These are phyloP conservation scores for Helicorthomorpha holstii DNA, from an alignment of 1,140 invertebrate species.

Conservation along the genomic window DNA sequence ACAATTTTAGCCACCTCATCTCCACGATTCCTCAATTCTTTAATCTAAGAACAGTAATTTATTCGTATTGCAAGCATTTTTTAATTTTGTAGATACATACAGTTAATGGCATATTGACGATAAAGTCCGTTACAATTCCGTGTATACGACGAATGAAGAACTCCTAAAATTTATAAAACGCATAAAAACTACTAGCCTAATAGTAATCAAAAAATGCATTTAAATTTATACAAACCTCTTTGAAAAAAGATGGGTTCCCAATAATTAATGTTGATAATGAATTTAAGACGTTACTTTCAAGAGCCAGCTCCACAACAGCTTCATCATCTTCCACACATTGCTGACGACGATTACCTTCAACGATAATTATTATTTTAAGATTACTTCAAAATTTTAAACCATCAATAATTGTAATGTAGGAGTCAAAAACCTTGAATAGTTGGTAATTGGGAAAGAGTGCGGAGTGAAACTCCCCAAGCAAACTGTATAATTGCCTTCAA, in stretches of 20 bases:
- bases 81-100: slow-evolving; percentile 16
- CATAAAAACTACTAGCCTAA: background rate
- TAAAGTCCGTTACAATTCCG: slow-evolving; percentile 75
- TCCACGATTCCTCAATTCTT: slow-evolving; percentile 60
- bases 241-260: slow-evolving; percentile 45
- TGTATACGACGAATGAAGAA: slow-evolving; percentile 74
- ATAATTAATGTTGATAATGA: slow-evolving; percentile 54
- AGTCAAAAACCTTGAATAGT: background rate
- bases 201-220: background rate
- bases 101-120: slow-evolving; percentile 80
- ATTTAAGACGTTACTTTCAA: slow-evolving; percentile 62
- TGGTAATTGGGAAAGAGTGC: slow-evolving; percentile 39
- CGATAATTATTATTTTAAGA: background rate
- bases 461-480: slow-evolving; percentile 59
- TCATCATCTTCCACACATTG: slow-evolving; percentile 49
- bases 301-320: slow-evolving; percentile 48
- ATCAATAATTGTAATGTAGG: background rate
- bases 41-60: slow-evolving; percentile 27
- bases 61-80: background rate
- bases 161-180: slow-evolving; percentile 26
- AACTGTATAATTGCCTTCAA: slow-evolving; percentile 57
- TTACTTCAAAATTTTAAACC: too few relatives aligned
- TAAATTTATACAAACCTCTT: slow-evolving; percentile 36
- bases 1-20: slow-evolving; percentile 73
- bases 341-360: background rate